phyloP scores from a whole-genome alignment of 2,888 invertebrate species.

The Phania funesta region DNA sequence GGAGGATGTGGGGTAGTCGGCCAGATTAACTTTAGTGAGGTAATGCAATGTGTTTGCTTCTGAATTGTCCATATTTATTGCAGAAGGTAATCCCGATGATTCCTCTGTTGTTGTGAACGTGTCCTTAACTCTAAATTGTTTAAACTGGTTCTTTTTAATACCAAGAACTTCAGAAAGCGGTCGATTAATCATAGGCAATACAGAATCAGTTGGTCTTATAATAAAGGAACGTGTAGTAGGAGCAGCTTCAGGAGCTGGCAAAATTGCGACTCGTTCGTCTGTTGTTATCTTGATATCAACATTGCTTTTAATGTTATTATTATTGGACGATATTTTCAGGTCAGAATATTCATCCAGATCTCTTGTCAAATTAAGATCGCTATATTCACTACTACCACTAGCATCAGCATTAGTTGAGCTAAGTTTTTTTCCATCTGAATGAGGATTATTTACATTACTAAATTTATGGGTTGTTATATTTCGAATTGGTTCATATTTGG shows the following conservation, averaged over 20 bases:
- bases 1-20: conserved; percentile 76
- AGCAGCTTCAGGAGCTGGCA: conserved; percentile 52
- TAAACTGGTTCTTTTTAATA: conserved; percentile 80
- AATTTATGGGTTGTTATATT: conserved; percentile 80
- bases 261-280: conserved; percentile 70
- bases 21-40: conserved; percentile 77
- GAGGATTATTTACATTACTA: conserved; percentile 66
- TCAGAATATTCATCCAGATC: conserved; percentile 59
- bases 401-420: conserved; percentile 65
- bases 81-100: conserved; percentile 67
- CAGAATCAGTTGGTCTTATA: conserved; percentile 76
- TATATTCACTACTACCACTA: conserved; percentile 67
- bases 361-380: conserved; percentile 69
- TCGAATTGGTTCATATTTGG: conserved; percentile 80
- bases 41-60: conserved; percentile 73
- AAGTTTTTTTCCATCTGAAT: conserved; percentile 65
- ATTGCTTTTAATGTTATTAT: conserved; percentile 50
- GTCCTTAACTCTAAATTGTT: conserved; percentile 80
- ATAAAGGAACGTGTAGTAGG: conserved; percentile 73
- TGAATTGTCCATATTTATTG: conserved; percentile 51
- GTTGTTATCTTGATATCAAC: conserved; percentile 65
- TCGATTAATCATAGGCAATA: conserved; percentile 80
- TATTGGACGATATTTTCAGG: conserved; percentile 54
- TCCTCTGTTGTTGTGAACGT: conserved; percentile 72
- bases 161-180: conserved; percentile 80